Percentiles rank a stretch among this genome's conserved stretches.
These are phyloP conservation scores for Orchesella cincta DNA, from an alignment of 1,140 invertebrate species.

Conservation along the genomic window DNA sequence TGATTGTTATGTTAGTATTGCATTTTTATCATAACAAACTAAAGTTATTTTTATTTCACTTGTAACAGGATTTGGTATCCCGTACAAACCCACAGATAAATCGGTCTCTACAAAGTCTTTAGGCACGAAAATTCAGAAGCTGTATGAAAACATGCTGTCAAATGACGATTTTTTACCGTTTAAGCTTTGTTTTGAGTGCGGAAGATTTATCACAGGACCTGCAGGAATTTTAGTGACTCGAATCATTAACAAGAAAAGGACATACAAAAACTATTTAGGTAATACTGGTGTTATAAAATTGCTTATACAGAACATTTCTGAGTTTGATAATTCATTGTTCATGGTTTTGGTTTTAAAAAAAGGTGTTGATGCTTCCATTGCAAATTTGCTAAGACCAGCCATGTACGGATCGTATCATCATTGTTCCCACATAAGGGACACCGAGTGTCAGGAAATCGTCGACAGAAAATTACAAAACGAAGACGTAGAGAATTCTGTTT, in stretches of 20 bases:
- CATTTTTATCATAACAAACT: not conserved
- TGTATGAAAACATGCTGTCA: not conserved
- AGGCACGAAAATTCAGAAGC: not conserved
- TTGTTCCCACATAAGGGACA: not conserved
- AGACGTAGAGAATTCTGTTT: not conserved
- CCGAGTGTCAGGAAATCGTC: not conserved
- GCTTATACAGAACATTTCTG: too few species aligned
- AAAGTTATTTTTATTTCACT: too few species aligned
- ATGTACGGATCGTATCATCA: constrained; percentile 28
- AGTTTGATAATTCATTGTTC: too few species aligned
- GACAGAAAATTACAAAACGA: not conserved
- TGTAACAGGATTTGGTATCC: constrained; percentile 24
- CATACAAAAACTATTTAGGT: constrained; percentile 12
- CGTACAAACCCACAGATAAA: constrained; percentile 10
- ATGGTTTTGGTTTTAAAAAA: not conserved
- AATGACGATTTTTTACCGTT: not conserved
- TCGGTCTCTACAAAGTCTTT: not conserved
- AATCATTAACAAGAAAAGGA: not conserved
- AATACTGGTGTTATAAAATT: too few species aligned
- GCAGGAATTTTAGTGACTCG: constrained; percentile 12
- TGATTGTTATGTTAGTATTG: not conserved
- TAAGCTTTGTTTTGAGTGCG: constrained; percentile 13
- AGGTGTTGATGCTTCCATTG: constrained; percentile 21
- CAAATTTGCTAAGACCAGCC: constrained; percentile 21
- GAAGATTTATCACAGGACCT: constrained; percentile 27